A percentile compares a stretch with the other conserved stretches of the same genome.
phyloP scores from a whole-genome alignment of 2,113 vertebrate species.

The Leucoraja erinaceus region DNA sequence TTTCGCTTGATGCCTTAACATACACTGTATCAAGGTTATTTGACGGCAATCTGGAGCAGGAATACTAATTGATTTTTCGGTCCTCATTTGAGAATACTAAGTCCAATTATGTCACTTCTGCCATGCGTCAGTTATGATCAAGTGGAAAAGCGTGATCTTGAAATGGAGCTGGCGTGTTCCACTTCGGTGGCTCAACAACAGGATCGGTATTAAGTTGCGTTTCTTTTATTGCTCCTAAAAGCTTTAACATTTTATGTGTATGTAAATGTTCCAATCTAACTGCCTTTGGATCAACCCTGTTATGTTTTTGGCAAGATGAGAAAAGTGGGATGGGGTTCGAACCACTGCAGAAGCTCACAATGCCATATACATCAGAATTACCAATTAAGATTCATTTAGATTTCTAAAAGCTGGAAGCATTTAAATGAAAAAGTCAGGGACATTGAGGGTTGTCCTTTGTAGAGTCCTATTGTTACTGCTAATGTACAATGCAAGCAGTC shows the following conservation, averaged over 20 bases:
- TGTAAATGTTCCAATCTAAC: neutral
- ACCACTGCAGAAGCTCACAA: neutral
- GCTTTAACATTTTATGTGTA: neutral
- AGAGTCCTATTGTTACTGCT: neutral
- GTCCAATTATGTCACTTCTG: neutral
- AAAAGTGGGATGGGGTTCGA: no score
- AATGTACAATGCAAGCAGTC: neutral
- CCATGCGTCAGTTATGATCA: neutral
- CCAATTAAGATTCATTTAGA: neutral
- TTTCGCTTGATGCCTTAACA: neutral
- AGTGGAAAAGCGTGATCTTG: neutral
- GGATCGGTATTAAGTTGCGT: neutral
- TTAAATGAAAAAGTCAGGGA: neutral
- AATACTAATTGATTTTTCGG: neutral
- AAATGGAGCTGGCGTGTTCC: neutral
- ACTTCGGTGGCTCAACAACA: neutral
- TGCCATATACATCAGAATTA: neutral
- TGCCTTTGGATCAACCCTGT: neutral
- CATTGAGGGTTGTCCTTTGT: neutral
- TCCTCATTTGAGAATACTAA: neutral
- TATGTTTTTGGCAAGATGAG: neutral
- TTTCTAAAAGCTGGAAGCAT: neutral
- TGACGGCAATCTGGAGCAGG: neutral
- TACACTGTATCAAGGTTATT: neutral
- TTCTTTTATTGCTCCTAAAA: neutral